Evolutionary conservation across 2,113 vertebrate genomes (phyloP).

Genomic region (Alethe diademata): DNA sequence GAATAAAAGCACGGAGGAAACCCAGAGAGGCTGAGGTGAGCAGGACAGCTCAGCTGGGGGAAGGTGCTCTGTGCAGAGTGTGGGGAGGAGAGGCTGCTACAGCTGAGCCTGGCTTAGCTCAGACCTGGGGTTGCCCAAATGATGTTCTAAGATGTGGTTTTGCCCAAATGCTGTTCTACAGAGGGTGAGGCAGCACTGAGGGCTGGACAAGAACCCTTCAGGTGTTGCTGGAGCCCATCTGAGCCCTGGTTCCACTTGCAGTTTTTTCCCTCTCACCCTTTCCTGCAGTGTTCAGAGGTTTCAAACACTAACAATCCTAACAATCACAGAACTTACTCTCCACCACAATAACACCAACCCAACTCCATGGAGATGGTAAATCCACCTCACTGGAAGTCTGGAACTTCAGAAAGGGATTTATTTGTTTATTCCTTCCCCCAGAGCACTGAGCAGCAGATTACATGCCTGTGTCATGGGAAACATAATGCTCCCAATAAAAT

Average conservation of each 20-base stretch:
- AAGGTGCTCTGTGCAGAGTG: fast-evolving
- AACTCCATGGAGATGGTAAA: not conserved
- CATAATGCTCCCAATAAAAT: not conserved
- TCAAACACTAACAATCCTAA: not conserved
- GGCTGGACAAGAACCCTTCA: not conserved
- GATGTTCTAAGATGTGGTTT: no score
- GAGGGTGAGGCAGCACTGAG: not conserved
- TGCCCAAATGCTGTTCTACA: not conserved
- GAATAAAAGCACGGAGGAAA: not conserved
- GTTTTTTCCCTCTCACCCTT: not conserved
- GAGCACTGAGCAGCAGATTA: not conserved
- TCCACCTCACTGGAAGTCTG: not conserved
- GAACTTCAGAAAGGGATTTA: not conserved
- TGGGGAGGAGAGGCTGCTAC: not conserved
- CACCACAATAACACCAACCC: not conserved
- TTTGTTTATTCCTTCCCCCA: not conserved
- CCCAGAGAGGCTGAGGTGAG: not conserved
- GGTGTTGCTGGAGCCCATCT: not conserved
- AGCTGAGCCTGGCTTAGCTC: not conserved
- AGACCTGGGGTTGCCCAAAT: not conserved
- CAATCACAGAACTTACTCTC: not conserved
- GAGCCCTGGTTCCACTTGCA: not conserved
- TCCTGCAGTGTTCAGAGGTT: not conserved
- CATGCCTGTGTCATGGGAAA: not conserved
- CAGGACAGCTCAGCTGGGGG: not conserved